phyloP scores from a whole-genome alignment of 2,797 vertebrate genomes.

The Hippopotamyrus pictus region DNA sequence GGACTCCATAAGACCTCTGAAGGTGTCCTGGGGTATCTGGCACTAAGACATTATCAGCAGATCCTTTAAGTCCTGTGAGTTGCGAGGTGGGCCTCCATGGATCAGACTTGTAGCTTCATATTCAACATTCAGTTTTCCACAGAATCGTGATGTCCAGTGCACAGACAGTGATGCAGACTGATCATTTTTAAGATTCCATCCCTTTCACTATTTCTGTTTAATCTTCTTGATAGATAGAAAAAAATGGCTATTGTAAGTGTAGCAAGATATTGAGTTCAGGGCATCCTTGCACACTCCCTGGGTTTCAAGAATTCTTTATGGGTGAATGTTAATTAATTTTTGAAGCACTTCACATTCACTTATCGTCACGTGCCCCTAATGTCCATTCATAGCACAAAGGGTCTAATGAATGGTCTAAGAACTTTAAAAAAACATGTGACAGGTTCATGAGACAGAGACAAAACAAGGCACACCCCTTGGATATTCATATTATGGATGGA shows the following conservation, averaged over 20 bases:
- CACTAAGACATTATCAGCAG: not conserved
- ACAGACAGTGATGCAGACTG: not conserved
- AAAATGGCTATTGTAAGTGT: not conserved
- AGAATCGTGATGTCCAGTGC: not conserved
- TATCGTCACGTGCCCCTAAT: not conserved
- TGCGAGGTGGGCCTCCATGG: not conserved
- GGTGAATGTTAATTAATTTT: not conserved
- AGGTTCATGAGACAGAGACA: not conserved
- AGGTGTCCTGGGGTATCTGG: not conserved
- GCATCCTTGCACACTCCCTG: not conserved
- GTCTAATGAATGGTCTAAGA: not conserved
- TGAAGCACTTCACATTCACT: not conserved
- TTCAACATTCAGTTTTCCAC: not conserved
- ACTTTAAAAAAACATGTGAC: not conserved
- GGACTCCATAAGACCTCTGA: not conserved
- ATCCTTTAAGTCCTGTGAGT: not conserved
- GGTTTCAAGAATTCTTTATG: not conserved
- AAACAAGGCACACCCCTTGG: not conserved
- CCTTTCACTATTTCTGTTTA: not conserved
- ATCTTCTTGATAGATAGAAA: not conserved
- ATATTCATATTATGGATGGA: not conserved
- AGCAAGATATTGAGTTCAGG: not conserved
- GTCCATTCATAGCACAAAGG: not conserved
- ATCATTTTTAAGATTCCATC: not conserved
- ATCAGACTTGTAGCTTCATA: not conserved